Base-by-base conservation (phyloP, 2,797 vertebrate genomes). In the Sebastes miniatus region DNA sequence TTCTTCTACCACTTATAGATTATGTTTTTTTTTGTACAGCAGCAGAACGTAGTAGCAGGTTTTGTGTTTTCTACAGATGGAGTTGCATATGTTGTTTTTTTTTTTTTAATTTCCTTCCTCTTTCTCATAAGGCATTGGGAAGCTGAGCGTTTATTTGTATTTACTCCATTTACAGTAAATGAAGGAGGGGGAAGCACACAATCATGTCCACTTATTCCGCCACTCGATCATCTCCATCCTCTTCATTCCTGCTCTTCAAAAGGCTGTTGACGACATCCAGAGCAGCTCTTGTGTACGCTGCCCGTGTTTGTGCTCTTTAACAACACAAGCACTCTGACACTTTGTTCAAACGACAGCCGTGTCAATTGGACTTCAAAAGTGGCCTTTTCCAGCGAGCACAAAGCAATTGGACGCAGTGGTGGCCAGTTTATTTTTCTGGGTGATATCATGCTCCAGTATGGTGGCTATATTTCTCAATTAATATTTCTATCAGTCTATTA, bases 251-350 rank as follows among this genome's bases (percentile, higher is more conserved):
- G 54, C 69, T 72, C 75, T 82, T 74, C 70, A 85, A 76, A 65
- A 56, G 34, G 57, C 71, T 54, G 68, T 56, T 67, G 76, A 79
- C 24, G 12, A 54, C 61, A 58, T 34, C 2, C 58, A 70, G 64
- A 80, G 70, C 61, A 22, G 36, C 81, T 94, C 80, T 81, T 90
- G 27, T 95, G 94, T 43, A 76, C 83, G 1, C 47, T 91, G 58
- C 87, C 88, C 7, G 32, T 86, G 43, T 93, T 90, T 69, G 66
- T 89, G 80, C 91, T 95, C 83, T 95, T 90, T 73, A 88, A 87
- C 82, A 92, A 88, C 64, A 90, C 94, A 73, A 94, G 92, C 80
- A 89, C 89, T 83, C 50, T 52, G 93, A 92, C 78, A 91, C 88
- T 73, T 84, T 93, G 65, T 87, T 93, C 67, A 80, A 92, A 77